A percentile compares a stretch with the other conserved stretches of the same genome.
These are phyloP conservation scores for Volucella inanis DNA, from an alignment of 2,888 invertebrate genomes.

Conservation along the genomic window DNA sequence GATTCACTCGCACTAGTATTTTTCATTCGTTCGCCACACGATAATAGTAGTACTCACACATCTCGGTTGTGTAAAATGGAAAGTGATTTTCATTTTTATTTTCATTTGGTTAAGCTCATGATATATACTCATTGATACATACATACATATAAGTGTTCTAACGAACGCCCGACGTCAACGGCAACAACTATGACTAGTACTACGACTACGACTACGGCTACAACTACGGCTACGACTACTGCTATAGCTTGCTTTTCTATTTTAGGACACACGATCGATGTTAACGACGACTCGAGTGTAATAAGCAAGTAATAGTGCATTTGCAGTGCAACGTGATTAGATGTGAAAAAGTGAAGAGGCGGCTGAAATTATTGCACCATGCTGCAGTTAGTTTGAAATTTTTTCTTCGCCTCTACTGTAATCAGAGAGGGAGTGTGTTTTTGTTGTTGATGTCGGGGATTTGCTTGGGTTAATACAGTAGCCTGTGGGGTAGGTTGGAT, in stretches of 20 bases:
- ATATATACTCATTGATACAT: neutral
- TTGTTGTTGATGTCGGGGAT: conserved; percentile 32
- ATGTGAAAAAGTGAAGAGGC: conserved; percentile 23
- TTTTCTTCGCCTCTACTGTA: conserved; percentile 33
- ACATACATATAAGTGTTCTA: neutral
- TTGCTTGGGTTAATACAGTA: conserved; percentile 60
- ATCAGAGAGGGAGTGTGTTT: conserved; percentile 31
- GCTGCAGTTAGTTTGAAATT: conserved; percentile 56
- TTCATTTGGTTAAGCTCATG: conserved; percentile 22
- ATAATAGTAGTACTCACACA: neutral
- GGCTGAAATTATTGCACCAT: conserved; percentile 14
- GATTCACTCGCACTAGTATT: conserved; percentile 8
- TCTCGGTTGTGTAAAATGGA: conserved; percentile 59
- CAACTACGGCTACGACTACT: too few species aligned
- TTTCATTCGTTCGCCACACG: conserved; percentile 15
- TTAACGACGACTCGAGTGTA: conserved; percentile 36
- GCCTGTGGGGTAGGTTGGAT: conserved; percentile 69
- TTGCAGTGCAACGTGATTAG: conserved; percentile 69
- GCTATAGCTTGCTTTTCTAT: conserved; percentile 45
- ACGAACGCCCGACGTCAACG: too few species aligned
- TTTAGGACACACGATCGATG: conserved; percentile 56
- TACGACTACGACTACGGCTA: too few species aligned
- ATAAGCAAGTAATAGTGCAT: conserved; percentile 65
- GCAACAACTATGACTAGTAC: too few species aligned
- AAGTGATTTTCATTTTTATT: conserved; percentile 71